phyloP scores from a whole-genome alignment of 2,797 vertebrate genomes.

The Poecilia picta region DNA sequence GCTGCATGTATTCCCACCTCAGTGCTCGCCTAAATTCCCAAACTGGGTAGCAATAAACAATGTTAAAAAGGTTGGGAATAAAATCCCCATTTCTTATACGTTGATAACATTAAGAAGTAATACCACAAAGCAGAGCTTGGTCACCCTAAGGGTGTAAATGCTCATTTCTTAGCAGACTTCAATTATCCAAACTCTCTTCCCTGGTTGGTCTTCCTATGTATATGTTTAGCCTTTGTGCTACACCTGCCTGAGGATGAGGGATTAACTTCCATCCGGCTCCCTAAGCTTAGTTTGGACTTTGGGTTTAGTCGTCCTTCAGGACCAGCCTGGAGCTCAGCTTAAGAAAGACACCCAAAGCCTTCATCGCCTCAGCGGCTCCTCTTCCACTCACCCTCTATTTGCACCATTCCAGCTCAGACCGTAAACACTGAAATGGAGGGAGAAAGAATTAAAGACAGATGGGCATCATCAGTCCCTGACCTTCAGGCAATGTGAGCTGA shows the following conservation, averaged over 20 bases:
- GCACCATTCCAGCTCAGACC: constrained; percentile 60
- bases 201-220: constrained; percentile 75
- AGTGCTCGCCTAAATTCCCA: constrained; percentile 57
- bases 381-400: constrained; percentile 55
- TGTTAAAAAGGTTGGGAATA: constrained; percentile 73
- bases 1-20: constrained; percentile 38
- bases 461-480: constrained; percentile 70
- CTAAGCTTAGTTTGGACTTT: constrained; percentile 73
- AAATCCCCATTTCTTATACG: constrained; percentile 70
- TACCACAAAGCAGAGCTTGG: constrained; percentile 70
- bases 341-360: constrained; percentile 63
- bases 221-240: constrained; percentile 84
- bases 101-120: constrained; percentile 79
- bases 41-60: constrained; percentile 78
- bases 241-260: constrained; percentile 78
- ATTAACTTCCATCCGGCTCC: constrained; percentile 74
- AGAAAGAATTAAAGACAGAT: constrained; percentile 73
- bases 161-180: constrained; percentile 79
- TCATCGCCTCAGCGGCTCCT: constrained; percentile 55
- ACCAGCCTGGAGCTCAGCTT: constrained; percentile 71
- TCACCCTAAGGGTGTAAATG: constrained; percentile 70
- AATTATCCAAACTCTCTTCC: constrained; percentile 81
- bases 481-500: constrained; percentile 70
- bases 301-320: constrained; percentile 77
- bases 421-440: constrained; percentile 63